Evolutionary conservation across 1,140 invertebrate genomes (phyloP).

Genomic region (Drosophila sproati): DNA sequence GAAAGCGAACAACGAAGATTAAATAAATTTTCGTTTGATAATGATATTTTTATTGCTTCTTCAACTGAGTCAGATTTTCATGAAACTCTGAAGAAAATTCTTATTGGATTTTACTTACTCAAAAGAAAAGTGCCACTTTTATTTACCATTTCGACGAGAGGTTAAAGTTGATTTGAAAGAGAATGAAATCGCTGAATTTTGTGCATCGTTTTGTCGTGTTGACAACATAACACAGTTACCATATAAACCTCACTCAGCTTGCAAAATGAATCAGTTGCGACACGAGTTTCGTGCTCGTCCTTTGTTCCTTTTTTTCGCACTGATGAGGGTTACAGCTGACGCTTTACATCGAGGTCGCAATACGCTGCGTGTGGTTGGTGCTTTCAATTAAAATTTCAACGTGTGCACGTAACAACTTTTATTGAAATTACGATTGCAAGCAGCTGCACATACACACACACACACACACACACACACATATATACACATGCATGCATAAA

Average conservation of each 20-base stretch:
- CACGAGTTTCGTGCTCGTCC: constrained; percentile 52
- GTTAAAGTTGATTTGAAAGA: neutral
- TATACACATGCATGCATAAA: constrained; percentile 3
- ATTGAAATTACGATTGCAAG: constrained; percentile 80
- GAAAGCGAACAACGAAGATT: too few species aligned
- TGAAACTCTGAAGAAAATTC: neutral
- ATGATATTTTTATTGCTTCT: neutral
- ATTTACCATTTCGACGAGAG: neutral
- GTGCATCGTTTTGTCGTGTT: neutral
- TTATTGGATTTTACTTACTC: too few species aligned
- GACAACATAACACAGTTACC: neutral
- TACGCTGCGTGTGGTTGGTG: constrained; percentile 58
- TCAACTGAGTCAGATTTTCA: constrained; percentile 10
- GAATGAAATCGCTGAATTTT: neutral
- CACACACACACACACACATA: neutral
- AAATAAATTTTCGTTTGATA: too few species aligned
- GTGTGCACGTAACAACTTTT: constrained; percentile 80
- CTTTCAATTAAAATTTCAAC: constrained; percentile 83
- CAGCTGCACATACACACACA: constrained; percentile 52
- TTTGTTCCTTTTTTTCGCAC: constrained; percentile 59
- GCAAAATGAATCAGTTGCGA: constrained; percentile 50
- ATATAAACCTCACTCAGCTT: constrained; percentile 53
- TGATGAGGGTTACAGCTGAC: constrained; percentile 74
- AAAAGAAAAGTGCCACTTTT: neutral
- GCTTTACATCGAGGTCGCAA: constrained; percentile 51